Base-by-base conservation (phyloP, 2,888 invertebrate genomes). In the Drosophila crucigera region DNA sequence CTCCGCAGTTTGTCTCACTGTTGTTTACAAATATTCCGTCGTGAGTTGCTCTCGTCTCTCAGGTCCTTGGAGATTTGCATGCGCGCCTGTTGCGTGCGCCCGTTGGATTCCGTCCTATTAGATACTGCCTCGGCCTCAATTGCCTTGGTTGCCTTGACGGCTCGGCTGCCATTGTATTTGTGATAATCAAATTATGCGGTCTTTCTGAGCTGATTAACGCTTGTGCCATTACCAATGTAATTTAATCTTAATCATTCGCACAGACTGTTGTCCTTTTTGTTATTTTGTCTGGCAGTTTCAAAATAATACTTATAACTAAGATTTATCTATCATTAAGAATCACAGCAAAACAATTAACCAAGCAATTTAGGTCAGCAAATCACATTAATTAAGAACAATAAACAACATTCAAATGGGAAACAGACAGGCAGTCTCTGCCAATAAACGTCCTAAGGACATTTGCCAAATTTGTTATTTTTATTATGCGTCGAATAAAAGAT, bases 1-100 rank as follows among this genome's bases (percentile, higher is more conserved):
- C 49, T 41, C 28, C 39, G 16, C 49, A 30, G 41, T 64, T 59
- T 68, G 61, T 7, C 66, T 71, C 64, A 52, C 16, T 59, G 69
- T 70, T 84, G 84, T 84, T 84, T 84, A 83, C 84, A 83, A 84
- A 82, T 77, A 76, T 69, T 62, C 31, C 25, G 68, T 50, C 64
- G 62, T 67, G 55, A 30, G 53, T 59, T 55, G 22, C 52, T 56
- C 64, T 55, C 49, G 28, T n/a, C 22, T 7, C 39, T 35, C 22
- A 39, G 25, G 52, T 70, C 79, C 75, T 68, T 70, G 59, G 85
- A 79, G 78, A 76, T 68, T 76, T 79, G 71, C 73, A 81, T 75
- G 78, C 56, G 62, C 76, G 84, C 84, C 84, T 84, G 84, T 85
- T 84, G 84, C 85, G 78, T 84, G 72, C 82, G 68, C 14, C 54